A percentile compares a stretch with the other conserved stretches of the same genome.
phyloP scores from a whole-genome alignment of 2,113 vertebrate genomes.

The sheep (Ovis aries) region DNA sequence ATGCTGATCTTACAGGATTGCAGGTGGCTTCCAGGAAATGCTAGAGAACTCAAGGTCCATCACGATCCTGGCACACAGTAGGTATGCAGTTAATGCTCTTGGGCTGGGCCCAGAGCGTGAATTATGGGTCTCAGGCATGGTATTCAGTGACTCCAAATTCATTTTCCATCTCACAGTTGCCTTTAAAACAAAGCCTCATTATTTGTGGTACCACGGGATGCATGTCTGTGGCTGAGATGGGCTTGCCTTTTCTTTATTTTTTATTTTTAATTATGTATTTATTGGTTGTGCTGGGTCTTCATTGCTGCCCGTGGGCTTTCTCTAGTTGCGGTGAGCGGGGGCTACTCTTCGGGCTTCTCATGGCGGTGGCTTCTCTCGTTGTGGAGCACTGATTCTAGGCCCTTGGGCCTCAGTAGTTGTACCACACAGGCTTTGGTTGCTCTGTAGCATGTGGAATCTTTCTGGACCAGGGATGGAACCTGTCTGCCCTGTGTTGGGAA shows the following conservation, averaged over 20 bases:
- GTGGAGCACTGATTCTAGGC: neutral
- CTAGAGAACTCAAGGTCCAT: neutral
- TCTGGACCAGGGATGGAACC: neutral
- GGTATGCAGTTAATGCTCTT: neutral
- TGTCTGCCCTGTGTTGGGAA: neutral
- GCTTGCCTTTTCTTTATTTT: neutral
- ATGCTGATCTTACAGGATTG: neutral
- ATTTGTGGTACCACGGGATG: fast-evolving
- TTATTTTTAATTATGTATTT: neutral
- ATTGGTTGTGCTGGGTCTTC: neutral
- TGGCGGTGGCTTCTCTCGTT: neutral
- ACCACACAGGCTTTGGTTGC: neutral
- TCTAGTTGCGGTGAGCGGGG: neutral
- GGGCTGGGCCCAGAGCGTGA: neutral
- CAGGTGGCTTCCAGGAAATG: neutral
- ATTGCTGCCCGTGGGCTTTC: neutral
- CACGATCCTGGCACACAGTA: too few species aligned
- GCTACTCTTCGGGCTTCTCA: neutral
- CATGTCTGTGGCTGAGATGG: neutral
- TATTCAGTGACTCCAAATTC: neutral
- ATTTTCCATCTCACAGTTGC: neutral
- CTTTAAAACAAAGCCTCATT: neutral
- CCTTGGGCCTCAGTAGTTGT: neutral
- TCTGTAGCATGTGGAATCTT: neutral
- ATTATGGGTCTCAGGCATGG: neutral